Percentiles rank a stretch among this genome's conserved stretches.
phyloP scores from a whole-genome alignment of 2,888 invertebrate genomes.

The Mechanitis mazaeus region DNA sequence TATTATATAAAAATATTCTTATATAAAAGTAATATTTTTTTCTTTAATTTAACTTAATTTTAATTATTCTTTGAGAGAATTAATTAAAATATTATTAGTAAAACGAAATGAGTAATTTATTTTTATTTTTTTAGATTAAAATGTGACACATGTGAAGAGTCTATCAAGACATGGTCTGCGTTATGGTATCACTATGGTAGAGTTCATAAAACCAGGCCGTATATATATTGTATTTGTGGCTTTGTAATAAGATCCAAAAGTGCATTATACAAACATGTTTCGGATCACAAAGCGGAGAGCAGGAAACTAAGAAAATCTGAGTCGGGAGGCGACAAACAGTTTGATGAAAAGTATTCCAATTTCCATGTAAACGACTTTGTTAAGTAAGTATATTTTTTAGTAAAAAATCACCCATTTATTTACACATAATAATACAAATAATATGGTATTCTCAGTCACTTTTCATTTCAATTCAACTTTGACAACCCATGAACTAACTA shows the following conservation, averaged over 20 bases:
- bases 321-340: constrained; percentile 40
- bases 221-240: constrained; percentile 59
- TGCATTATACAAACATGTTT: constrained; percentile 63
- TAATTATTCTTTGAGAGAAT: too few species aligned
- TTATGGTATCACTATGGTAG: constrained; percentile 50
- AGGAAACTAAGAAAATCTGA: constrained; percentile 43
- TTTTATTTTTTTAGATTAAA: constrained; percentile 48
- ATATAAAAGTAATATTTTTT: too few species aligned
- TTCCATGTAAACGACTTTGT: constrained; percentile 62
- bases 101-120: too few species aligned
- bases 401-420: constrained; percentile 5
- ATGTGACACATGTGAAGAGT: constrained; percentile 53
- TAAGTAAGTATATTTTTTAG: constrained; percentile 43
- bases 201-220: constrained; percentile 53
- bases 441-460: too few species aligned
- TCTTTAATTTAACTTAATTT: too few species aligned
- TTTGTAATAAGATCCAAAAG: constrained; percentile 58
- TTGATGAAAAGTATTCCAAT: constrained; percentile 46
- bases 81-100: too few species aligned
- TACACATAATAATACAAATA: too few species aligned
- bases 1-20: too few species aligned
- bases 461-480: too few species aligned
- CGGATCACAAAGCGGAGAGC: constrained; percentile 57
- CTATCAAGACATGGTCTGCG: constrained; percentile 52
- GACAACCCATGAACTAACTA: too few species aligned